Evolutionary conservation across 2,888 invertebrate genomes (phyloP).

Genomic region (Tanytarsus gracilentus): DNA sequence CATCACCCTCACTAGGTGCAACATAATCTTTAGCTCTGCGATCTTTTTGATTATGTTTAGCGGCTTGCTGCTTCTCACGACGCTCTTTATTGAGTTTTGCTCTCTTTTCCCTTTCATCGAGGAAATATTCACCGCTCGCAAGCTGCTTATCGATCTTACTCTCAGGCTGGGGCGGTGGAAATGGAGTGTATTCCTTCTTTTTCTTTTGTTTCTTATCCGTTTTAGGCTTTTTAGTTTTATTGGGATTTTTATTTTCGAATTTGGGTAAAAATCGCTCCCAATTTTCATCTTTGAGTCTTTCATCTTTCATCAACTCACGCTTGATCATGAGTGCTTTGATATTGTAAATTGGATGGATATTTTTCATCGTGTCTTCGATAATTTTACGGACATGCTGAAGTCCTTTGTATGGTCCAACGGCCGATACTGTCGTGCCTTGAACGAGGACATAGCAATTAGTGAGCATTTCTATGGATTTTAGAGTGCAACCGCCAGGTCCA

Average conservation of each 20-base stretch:
- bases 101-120: slow-evolving; percentile 72
- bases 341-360: slow-evolving; percentile 97
- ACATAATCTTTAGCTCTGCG: slow-evolving; percentile 71
- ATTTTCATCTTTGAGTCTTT: slow-evolving; percentile 80
- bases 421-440: slow-evolving; percentile 94
- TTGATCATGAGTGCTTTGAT: slow-evolving; percentile 98
- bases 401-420: slow-evolving; percentile 92
- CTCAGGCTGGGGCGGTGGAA: slow-evolving; percentile 88
- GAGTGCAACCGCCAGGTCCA: slow-evolving; percentile 95
- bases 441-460: slow-evolving; percentile 95
- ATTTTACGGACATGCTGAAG: slow-evolving; percentile 78
- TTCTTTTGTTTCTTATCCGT: slow-evolving; percentile 76
- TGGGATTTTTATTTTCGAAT: slow-evolving; percentile 81
- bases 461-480: slow-evolving; percentile 92
- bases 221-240: slow-evolving; percentile 53
- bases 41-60: slow-evolving; percentile 63
- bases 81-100: slow-evolving; percentile 63
- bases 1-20: slow-evolving; percentile 58
- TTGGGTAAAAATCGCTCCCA: slow-evolving; percentile 97
- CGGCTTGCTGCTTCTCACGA: slow-evolving; percentile 67
- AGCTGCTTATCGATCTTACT: slow-evolving; percentile 90
- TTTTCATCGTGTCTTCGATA: slow-evolving; percentile 95
- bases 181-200: slow-evolving; percentile 95
- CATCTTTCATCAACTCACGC: slow-evolving; percentile 86
- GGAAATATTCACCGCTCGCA: slow-evolving; percentile 94